phyloP scores from a whole-genome alignment of 2,888 invertebrate genomes.

The Philopedon plagiatum region DNA sequence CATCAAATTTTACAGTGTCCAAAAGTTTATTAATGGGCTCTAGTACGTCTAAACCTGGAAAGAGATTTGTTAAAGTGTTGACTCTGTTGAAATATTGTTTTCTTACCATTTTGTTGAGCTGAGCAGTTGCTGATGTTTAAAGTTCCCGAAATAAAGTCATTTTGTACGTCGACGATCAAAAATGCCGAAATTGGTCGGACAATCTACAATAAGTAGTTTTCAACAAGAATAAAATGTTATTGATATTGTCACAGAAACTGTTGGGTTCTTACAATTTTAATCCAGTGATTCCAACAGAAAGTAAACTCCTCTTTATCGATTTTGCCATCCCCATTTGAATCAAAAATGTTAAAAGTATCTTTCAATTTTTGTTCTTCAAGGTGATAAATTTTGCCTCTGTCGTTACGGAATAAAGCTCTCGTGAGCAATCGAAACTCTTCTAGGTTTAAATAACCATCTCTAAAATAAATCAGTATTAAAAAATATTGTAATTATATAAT shows the following conservation, averaged over 20 bases:
- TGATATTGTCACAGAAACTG: no score
- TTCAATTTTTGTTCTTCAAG: constrained; percentile 79
- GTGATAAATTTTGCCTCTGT: constrained; percentile 86
- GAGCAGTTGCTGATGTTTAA: constrained; percentile 94
- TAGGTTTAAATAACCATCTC: constrained; percentile 83
- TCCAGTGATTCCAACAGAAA: constrained; percentile 93
- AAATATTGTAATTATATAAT: no score
- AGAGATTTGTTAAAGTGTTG: no score
- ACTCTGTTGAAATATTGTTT: not conserved
- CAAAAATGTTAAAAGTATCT: constrained; percentile 87
- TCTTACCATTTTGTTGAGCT: constrained; percentile 86
- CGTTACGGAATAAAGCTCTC: constrained; percentile 88
- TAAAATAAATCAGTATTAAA: constrained; percentile 67
- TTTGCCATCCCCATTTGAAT: constrained; percentile 81
- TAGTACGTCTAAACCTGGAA: constrained; percentile 80
- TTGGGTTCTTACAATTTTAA: constrained; percentile 84
- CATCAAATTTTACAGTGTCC: constrained; percentile 86
- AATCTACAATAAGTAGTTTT: no score
- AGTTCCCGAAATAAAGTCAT: constrained; percentile 96
- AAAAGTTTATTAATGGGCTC: constrained; percentile 91
- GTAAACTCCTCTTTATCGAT: constrained; percentile 88
- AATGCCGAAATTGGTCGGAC: constrained; percentile 90
- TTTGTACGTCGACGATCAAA: constrained; percentile 96
- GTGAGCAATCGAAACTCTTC: constrained; percentile 87
- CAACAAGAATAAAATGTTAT: no score